Evolutionary conservation across 1,140 invertebrate species (phyloP), one percentile per base, ranked within the genome.

Genomic region (Maconellicoccus hirsutus): DNA sequence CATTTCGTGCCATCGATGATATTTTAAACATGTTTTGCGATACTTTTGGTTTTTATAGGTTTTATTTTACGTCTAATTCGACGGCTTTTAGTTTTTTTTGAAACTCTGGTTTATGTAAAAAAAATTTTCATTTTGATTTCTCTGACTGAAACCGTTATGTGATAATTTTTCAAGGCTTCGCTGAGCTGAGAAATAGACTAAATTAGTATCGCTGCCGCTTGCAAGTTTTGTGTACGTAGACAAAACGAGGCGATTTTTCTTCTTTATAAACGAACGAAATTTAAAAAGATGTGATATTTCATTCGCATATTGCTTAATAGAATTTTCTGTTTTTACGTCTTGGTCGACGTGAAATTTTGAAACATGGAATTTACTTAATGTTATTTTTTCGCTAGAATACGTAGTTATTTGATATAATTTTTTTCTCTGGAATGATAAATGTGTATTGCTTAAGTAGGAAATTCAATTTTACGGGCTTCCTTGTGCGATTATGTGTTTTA

Each of bases 11-110:
- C 16, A 25, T 25, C 25, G 61, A 22, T 66, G 61, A 12, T 22
- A 66, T 66, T 23, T 66, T 52, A 52, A 52, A 12, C 21, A 66
- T 66, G 25, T 66, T 66, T 66, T 66, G 21, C 61, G 61, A 23
- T 66, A 66, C 25, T 23, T 66, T 66, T 16, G 6, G 19, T 66
- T 66, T 66, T 66, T 22, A 59, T 66, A 25, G 22, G 21, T 66
- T 22, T 26, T 14, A 6, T 26, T 8, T 66, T 22, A 3, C 6
- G 52, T 59, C 22, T 22, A 25, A 16, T 23, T 66, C 25, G 1
- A 25, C 61, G 22, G 61, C 25, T 66, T 52, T 52, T 16, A 4
- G 4, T 16, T 16, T 59, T 4, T 66, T 66, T 16, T 25, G 25
- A 23, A 66, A 66, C 19, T 10, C 21, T 22, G 3, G 52, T 7